Percentiles rank a stretch among this genome's conserved stretches.
Conservation (phyloP, 2,113 vertebrate species). For the Phyllostomus hastatus region DNA sequence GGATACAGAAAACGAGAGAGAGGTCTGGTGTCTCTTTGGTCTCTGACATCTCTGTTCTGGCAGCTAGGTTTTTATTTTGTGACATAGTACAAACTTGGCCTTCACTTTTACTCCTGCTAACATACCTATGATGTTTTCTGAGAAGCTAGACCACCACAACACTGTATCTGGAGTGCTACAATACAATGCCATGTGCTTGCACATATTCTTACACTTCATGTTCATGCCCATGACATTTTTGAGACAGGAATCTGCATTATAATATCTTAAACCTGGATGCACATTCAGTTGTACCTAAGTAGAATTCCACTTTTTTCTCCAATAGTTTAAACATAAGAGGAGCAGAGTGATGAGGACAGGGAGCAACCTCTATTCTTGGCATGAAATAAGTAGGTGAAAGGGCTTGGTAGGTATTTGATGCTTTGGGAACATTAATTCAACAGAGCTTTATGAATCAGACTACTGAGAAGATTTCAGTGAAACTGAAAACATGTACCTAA, state of each 20-base stretch:
- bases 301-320: neutral
- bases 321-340: neutral
- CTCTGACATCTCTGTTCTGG: neutral
- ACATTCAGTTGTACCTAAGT: neutral
- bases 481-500: neutral
- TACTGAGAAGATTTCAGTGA: neutral
- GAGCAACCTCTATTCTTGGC: neutral
- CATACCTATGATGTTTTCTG: neutral
- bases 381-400: neutral
- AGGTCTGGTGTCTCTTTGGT: neutral
- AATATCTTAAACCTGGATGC: neutral
- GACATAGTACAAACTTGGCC: neutral
- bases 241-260: neutral
- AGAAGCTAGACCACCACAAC: neutral
- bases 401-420: neutral
- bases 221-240: neutral
- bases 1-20: neutral
- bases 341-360: neutral
- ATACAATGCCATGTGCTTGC: neutral
- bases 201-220: neutral
- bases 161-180: neutral
- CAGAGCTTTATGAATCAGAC: neutral
- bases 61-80: neutral
- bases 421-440: neutral
- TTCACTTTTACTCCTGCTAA: neutral